Base-by-base conservation (phyloP, 2,113 vertebrate genomes). In the Castor canadensis region DNA sequence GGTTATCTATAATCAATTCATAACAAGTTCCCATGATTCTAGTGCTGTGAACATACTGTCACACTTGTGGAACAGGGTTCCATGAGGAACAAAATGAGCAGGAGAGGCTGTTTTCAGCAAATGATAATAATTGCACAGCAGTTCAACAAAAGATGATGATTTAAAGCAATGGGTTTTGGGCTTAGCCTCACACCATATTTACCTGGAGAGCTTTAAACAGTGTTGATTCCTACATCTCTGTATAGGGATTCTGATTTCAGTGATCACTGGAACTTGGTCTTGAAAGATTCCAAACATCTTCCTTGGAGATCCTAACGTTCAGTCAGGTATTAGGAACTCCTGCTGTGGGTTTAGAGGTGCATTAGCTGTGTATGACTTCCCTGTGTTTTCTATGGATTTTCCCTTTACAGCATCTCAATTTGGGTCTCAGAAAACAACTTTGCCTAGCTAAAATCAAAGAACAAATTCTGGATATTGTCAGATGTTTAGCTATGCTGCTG, bases 351-450 rank as follows among this genome's bases (percentile, higher is more conserved):
- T 26, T 62, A 54, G 56, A 20, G 40, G 32, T 35, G 49, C 62
- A 19, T 91, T 54, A 10, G 64, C 43, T 71, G 0, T 56, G 17
- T 4, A 24, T 17, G 67, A 76, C 56, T 64, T 77, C 47, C 28
- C 15, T 1, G 4, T 81, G 87, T 24, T 28, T 38, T 45, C 1
- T 30, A 5, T 45, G 52, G n/a, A 35, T 35, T 52, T 17, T 9
- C 76, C n/a, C 67, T 45, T 3, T 62, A 43, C 35, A n/a, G n/a
- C 28, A 43, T 28, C 54, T 69, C 49, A 5, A 16, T 86, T 80
- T 93, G 38, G 35, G 32, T 58, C 40, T 67, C 62, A 35, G 77
- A 16, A 88, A 80, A 81, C 20, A 93, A 52, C 67, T 66, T 49
- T 66, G 35, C 20, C 47, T 28, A 43, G 35, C 49, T 49, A 60